phyloP scores from a whole-genome alignment of 2,888 invertebrate species.

The Chymomyza fuscimana region DNA sequence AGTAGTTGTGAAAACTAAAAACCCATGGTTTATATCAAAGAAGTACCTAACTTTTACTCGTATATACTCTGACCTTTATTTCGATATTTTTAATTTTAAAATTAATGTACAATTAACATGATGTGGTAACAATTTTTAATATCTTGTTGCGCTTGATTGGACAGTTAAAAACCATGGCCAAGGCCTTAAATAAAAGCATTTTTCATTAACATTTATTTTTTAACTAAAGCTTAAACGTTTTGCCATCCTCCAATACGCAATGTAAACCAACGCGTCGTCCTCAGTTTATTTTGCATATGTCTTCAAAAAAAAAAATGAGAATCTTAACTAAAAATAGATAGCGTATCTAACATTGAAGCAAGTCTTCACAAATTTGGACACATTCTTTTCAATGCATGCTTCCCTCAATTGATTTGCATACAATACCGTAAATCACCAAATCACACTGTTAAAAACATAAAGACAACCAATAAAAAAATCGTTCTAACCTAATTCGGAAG shows the following conservation, averaged over 20 bases:
- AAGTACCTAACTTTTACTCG: too few species aligned
- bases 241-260: not conserved
- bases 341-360: slow-evolving; percentile 54
- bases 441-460: slow-evolving; percentile 44
- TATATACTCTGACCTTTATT: too few species aligned
- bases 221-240: not conserved
- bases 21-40: too few species aligned
- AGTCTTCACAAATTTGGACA: slow-evolving; percentile 22
- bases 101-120: too few species aligned
- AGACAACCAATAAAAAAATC: slow-evolving; percentile 6
- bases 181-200: not conserved
- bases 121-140: too few species aligned
- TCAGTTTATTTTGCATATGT: not conserved
- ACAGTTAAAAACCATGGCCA: not conserved
- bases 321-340: slow-evolving; percentile 11
- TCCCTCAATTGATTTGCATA: slow-evolving; percentile 53
- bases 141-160: not conserved
- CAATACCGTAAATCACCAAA: slow-evolving; percentile 44
- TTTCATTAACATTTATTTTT: not conserved
- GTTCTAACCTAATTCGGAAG: slow-evolving; percentile 57
- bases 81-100: too few species aligned
- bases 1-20: too few species aligned
- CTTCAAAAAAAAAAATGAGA: not conserved
- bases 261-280: not conserved
- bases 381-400: slow-evolving; percentile 23